Conservation (phyloP, 2,113 vertebrate species). For the Microtus ochrogaster region DNA sequence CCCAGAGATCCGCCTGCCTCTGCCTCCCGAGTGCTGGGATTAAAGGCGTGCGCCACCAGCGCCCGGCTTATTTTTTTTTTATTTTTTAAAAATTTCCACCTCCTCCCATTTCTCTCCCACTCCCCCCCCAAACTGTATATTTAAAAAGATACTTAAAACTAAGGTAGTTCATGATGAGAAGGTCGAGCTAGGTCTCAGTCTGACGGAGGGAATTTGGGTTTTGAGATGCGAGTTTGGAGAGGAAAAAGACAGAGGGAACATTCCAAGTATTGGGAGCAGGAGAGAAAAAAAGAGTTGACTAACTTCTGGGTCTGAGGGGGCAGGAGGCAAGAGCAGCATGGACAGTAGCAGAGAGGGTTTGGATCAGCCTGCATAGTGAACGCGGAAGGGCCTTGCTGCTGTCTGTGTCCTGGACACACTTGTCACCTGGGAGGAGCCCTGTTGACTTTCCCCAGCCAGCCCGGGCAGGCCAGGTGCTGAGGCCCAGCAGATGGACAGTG, state of each 20-base stretch:
- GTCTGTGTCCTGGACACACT: background rate
- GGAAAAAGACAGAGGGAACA: background rate
- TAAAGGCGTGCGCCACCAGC: too few relatives aligned
- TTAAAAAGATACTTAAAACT: background rate
- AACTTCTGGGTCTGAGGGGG: background rate
- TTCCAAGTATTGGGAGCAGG: background rate
- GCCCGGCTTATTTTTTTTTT: too few relatives aligned
- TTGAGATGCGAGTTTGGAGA: background rate
- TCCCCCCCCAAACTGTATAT: background rate
- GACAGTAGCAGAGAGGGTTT: background rate
- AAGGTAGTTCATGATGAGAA: background rate
- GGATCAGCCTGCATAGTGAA: too few relatives aligned
- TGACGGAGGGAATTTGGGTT: background rate
- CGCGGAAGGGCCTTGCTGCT: background rate
- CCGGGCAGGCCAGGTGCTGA: constrained; percentile 55
- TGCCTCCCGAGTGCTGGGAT: too few relatives aligned
- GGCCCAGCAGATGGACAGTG: constrained; percentile 59
- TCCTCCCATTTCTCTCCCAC: too few relatives aligned
- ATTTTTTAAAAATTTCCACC: too few relatives aligned
- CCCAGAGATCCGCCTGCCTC: too few relatives aligned
- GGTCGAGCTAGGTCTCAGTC: background rate
- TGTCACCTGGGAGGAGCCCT: constrained; percentile 4
- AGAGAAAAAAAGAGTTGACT: background rate
- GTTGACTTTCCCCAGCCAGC: constrained; percentile 53
- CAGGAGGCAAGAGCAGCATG: background rate